These are phyloP conservation scores for Takifugu flavidus DNA, from an alignment of 2,113 vertebrate species.

Conservation along the genomic window DNA sequence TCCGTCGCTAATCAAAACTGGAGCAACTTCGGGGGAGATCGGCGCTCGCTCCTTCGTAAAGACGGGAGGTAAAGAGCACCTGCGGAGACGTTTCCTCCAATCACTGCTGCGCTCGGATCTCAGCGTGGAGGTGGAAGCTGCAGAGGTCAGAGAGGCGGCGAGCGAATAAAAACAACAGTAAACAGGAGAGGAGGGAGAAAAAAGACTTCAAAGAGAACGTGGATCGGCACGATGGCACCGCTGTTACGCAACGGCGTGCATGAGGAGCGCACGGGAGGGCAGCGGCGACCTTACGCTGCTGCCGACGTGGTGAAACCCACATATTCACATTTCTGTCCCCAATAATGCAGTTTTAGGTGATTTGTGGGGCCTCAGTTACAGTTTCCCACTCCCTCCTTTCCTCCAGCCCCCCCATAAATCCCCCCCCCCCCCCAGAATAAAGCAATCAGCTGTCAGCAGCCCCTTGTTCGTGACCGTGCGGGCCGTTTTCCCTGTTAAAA, in stretches of 20 bases:
- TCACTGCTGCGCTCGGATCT: not conserved
- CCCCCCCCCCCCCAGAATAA: constrained; percentile 27
- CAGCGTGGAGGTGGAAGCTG: constrained; percentile 14
- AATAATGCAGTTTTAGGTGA: not conserved
- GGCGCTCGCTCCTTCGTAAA: not conserved
- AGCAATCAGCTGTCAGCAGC: constrained; percentile 49
- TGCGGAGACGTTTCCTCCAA: constrained; percentile 6
- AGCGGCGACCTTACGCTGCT: not conserved
- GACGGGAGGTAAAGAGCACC: not conserved
- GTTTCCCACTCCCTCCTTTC: constrained; percentile 20
- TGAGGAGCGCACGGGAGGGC: constrained; percentile 1
- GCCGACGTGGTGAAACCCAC: constrained; percentile 9
- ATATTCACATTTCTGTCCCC: not conserved
- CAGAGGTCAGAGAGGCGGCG: constrained; percentile 25
- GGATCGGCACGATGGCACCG: constrained; percentile 9
- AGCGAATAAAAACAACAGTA: not conserved
- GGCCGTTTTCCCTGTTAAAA: constrained; percentile 28
- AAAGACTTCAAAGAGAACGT: constrained; percentile 5
- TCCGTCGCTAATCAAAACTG: constrained; percentile 22
- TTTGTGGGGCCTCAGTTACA: constrained; percentile 33
- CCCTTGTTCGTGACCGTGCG: constrained; percentile 36
- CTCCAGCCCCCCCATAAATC: constrained; percentile 26
- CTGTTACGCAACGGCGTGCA: constrained; percentile 31
- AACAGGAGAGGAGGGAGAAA: constrained; percentile 14
- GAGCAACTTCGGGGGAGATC: constrained; percentile 29